Percentiles rank a stretch among this genome's conserved stretches.
phyloP scores from a whole-genome alignment of 2,888 invertebrate genomes.

The Pyrochroa serraticornis region DNA sequence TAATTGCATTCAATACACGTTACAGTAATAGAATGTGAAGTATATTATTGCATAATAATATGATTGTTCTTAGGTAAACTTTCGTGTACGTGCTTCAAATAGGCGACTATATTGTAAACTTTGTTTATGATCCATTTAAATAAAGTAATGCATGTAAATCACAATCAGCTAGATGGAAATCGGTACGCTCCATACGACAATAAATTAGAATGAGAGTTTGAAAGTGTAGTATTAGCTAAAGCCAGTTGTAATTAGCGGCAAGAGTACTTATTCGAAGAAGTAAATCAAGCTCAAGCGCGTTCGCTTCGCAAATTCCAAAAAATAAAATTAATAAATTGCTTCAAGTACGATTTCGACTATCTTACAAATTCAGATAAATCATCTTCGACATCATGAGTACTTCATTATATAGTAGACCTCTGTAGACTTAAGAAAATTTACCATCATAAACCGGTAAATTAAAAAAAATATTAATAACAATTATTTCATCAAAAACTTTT shows the following conservation, averaged over 20 bases:
- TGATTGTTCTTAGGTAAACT: constrained; percentile 16
- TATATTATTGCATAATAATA: constrained; percentile 1
- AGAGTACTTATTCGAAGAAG: not conserved
- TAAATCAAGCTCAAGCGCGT: too few species aligned
- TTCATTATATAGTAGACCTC: too few species aligned
- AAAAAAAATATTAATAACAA: too few species aligned
- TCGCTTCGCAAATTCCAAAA: too few species aligned
- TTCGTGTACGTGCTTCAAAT: constrained; percentile 10
- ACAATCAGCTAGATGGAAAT: constrained; percentile 36
- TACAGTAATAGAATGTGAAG: constrained; percentile 15
- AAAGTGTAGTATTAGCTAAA: constrained; percentile 13
- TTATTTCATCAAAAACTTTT: too few species aligned
- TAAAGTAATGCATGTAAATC: constrained; percentile 34
- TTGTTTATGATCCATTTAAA: constrained; percentile 33
- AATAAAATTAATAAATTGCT: too few species aligned
- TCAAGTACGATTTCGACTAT: too few species aligned
- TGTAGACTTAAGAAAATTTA: too few species aligned
- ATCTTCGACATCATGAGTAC: too few species aligned
- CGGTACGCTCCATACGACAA: constrained; percentile 11
- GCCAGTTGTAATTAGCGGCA: not conserved
- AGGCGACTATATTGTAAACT: constrained; percentile 23
- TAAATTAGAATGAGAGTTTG: constrained; percentile 1
- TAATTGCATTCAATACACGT: constrained; percentile 16
- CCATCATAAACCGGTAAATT: too few species aligned
- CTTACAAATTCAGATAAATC: too few species aligned